Percentiles rank a stretch among this genome's conserved stretches.
phyloP scores from a whole-genome alignment of 2,797 vertebrate species.

The Protosalanx chinensis region DNA sequence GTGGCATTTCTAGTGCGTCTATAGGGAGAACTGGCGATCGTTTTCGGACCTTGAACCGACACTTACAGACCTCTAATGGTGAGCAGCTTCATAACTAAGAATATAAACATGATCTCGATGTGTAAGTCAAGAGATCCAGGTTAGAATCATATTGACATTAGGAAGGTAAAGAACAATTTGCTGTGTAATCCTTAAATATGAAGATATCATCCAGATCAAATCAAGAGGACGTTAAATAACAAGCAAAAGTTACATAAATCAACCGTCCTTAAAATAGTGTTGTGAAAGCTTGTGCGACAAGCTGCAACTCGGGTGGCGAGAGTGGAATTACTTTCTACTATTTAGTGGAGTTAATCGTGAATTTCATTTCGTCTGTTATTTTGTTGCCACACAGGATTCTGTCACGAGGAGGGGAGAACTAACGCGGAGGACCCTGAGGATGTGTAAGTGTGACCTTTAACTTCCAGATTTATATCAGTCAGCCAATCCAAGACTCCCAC shows the following conservation, averaged over 20 bases:
- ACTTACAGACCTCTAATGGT: constrained; percentile 69
- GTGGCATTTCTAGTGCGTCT: constrained; percentile 7
- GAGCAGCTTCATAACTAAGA: constrained; percentile 27
- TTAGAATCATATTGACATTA: too few relatives aligned
- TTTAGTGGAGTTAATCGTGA: too few relatives aligned
- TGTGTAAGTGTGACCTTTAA: constrained; percentile 60
- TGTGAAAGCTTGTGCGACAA: not conserved
- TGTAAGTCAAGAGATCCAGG: not conserved
- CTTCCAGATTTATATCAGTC: too few relatives aligned
- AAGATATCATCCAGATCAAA: not conserved
- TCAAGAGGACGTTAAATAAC: not conserved
- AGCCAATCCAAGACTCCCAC: too few relatives aligned
- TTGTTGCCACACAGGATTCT: constrained; percentile 49
- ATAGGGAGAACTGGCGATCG: constrained; percentile 33
- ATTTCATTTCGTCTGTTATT: not conserved
- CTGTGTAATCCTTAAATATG: not conserved
- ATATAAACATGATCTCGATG: not conserved
- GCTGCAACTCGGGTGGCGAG: not conserved
- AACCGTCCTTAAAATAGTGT: not conserved
- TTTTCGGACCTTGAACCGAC: constrained; percentile 60
- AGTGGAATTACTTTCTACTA: too few relatives aligned
- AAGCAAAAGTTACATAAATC: not conserved
- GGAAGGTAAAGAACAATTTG: not conserved
- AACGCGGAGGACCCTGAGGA: constrained; percentile 58
- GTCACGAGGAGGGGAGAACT: constrained; percentile 55